Evolutionary conservation across 1,140 invertebrate species (phyloP).

Genomic region (Tetragonula clypearis): DNA sequence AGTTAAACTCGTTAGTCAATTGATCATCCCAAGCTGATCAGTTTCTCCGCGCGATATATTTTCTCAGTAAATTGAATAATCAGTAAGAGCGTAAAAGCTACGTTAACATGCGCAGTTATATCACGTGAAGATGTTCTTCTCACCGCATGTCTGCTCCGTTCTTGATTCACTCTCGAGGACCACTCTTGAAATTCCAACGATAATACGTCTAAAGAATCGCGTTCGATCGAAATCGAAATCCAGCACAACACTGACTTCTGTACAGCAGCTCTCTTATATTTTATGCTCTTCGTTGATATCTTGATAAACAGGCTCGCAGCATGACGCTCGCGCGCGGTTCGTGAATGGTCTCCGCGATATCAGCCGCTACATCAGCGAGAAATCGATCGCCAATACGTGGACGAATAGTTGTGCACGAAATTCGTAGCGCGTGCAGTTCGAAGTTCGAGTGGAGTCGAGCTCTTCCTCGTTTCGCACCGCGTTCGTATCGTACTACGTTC

Average conservation of each 20-base stretch:
- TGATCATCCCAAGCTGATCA: no score
- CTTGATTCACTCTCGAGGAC: no score
- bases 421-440: background rate
- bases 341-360: background rate
- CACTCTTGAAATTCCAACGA: background rate
- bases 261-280: constrained; percentile 54
- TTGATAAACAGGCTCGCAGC: constrained; percentile 46
- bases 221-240: constrained; percentile 12
- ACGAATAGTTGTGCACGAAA: background rate
- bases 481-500: background rate
- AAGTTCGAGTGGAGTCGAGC: constrained; percentile 34
- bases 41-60: no score
- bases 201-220: background rate
- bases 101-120: no score
- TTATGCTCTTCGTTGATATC: constrained; percentile 52
- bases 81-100: no score
- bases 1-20: no score
- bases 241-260: constrained; percentile 40
- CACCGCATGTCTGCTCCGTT: constrained; percentile 52
- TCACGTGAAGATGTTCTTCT: constrained; percentile 7
- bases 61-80: no score
- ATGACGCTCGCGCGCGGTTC: background rate
- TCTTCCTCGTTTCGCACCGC: background rate
- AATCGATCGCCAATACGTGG: constrained; percentile 14
- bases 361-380: constrained; percentile 14